A percentile compares a stretch with the other conserved stretches of the same genome.
phyloP scores from a whole-genome alignment of 2,113 vertebrate species.

The Hiodon tergisus region DNA sequence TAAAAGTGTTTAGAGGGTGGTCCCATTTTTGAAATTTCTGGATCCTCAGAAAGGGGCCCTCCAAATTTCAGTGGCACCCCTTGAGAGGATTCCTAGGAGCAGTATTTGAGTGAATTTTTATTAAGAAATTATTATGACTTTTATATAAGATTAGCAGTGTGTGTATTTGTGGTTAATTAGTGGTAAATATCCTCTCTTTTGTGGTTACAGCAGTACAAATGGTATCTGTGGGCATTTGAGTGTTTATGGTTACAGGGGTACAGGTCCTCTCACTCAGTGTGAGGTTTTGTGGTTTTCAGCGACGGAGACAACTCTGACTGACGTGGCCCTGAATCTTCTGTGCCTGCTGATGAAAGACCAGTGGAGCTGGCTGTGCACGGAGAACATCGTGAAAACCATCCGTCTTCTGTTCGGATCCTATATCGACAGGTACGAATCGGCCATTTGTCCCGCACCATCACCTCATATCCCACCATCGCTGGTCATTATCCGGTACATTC shows the following conservation, averaged over 20 bases:
- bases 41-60: no score
- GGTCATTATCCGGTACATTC: not conserved
- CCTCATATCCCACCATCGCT: no score
- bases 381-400: conserved; percentile 79
- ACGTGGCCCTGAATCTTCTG: conserved; percentile 77
- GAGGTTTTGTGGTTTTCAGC: conserved; percentile 27
- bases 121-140: no score
- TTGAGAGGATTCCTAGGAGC: no score
- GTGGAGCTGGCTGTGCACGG: conserved; percentile 86
- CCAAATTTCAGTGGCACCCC: no score
- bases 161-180: no score
- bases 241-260: not conserved
- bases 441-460: not conserved
- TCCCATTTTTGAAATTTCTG: no score
- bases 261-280: not conserved
- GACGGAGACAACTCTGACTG: conserved; percentile 76
- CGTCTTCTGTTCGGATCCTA: conserved; percentile 80
- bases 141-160: no score
- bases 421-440: conserved; percentile 71
- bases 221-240: not conserved
- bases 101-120: no score
- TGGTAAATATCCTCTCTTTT: no score
- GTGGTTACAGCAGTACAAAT: not conserved
- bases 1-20: no score
- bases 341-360: conserved; percentile 80